Evolutionary conservation across 2,888 invertebrate genomes (phyloP).

Genomic region (Gortyna flavago): DNA sequence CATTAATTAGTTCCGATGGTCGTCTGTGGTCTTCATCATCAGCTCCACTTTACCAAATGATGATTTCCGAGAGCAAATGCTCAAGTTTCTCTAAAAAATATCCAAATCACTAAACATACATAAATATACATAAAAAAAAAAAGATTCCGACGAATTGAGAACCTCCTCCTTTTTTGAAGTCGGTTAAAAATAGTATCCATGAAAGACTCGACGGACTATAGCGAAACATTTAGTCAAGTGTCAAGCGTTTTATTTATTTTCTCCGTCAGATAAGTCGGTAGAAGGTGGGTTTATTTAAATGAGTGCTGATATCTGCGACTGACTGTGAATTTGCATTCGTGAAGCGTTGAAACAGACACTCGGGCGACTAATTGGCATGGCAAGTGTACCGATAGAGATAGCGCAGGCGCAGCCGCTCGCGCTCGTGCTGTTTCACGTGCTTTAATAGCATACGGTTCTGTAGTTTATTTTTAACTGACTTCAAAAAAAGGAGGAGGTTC

Average conservation of each 20-base stretch:
- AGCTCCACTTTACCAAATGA: no score
- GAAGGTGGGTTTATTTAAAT: constrained; percentile 63
- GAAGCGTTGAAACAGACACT: constrained; percentile 63
- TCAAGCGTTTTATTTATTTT: constrained; percentile 40
- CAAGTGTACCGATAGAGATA: constrained; percentile 52
- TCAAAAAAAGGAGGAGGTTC: no score
- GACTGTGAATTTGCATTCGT: constrained; percentile 57
- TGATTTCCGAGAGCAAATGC: no score
- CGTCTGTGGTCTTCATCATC: no score
- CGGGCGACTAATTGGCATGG: constrained; percentile 65
- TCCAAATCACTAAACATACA: no score
- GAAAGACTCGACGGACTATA: neutral
- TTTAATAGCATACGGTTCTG: neutral
- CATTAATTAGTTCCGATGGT: no score
- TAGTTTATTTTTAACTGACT: no score
- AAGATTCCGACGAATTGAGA: no score
- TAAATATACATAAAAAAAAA: no score
- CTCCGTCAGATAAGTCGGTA: constrained; percentile 13
- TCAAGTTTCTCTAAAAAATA: no score
- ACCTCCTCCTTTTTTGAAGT: no score
- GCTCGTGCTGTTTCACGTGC: constrained; percentile 24
- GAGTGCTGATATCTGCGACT: constrained; percentile 55
- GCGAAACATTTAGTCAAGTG: constrained; percentile 7
- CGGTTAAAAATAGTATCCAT: constrained; percentile 4
- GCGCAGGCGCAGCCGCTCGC: constrained; percentile 45